These are phyloP conservation scores for Rhizoglyphus robini DNA, from an alignment of 1,140 invertebrate genomes.

Conservation along the genomic window DNA sequence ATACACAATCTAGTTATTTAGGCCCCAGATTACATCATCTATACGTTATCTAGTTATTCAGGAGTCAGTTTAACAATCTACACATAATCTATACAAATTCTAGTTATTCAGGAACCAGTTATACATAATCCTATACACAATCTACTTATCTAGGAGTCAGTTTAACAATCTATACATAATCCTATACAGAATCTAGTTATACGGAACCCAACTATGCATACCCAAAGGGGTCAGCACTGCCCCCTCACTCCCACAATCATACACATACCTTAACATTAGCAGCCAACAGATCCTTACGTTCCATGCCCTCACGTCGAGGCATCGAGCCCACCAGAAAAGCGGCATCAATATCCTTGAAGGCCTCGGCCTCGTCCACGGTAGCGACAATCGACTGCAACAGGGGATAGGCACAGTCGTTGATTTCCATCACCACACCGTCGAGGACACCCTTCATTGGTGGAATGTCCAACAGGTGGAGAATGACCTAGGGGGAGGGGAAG, in stretches of 20 bases:
- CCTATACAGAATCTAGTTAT: background rate
- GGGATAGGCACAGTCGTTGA: slow-evolving; percentile 89
- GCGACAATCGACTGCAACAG: slow-evolving; percentile 65
- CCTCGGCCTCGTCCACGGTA: slow-evolving; percentile 69
- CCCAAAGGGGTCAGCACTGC: background rate
- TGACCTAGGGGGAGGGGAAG: no score
- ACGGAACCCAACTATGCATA: background rate
- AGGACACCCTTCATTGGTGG: slow-evolving; percentile 83
- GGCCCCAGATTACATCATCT: no score
- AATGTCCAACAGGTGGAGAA: slow-evolving; percentile 87
- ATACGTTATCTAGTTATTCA: no score
- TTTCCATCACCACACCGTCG: slow-evolving; percentile 92
- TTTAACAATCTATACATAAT: slow-evolving; percentile 70
- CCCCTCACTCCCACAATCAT: background rate
- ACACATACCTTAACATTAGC: slow-evolving; percentile 69
- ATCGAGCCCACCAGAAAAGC: slow-evolving; percentile 98
- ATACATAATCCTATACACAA: no score
- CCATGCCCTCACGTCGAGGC: slow-evolving; percentile 97
- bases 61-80: no score
- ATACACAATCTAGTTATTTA: no score
- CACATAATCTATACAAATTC: no score
- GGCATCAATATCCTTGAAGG: slow-evolving; percentile 89
- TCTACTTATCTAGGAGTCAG: no score
- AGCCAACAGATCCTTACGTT: slow-evolving; percentile 84
- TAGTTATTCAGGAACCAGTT: no score